Evolutionary conservation across 2,888 invertebrate species (phyloP).

Genomic region (Exephanes ischioxanthus): DNA sequence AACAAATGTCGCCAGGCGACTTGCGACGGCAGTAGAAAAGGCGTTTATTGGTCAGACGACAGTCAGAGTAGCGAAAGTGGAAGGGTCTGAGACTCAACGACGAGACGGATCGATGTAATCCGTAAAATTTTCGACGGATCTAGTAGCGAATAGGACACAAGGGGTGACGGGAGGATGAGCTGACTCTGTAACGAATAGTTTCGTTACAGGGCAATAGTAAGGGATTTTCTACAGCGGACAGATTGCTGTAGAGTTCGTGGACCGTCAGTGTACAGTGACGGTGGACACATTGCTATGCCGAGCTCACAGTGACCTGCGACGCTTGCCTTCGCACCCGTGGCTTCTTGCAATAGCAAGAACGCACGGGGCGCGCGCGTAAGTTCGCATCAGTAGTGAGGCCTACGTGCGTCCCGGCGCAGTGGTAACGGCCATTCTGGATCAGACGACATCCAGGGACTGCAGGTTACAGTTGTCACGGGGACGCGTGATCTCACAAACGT

Average conservation of each 20-base stretch:
- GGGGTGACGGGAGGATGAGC: background rate
- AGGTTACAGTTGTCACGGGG: background rate
- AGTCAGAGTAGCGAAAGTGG: background rate
- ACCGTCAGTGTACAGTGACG: conserved; percentile 22
- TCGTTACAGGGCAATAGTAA: background rate
- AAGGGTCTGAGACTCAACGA: background rate
- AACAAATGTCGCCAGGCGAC: background rate
- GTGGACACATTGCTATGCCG: conserved; percentile 19
- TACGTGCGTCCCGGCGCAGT: background rate
- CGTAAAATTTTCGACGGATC: background rate
- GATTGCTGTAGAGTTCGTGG: conserved; percentile 7
- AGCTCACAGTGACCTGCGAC: background rate
- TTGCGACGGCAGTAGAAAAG: background rate
- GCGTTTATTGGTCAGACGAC: background rate
- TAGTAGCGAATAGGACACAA: background rate
- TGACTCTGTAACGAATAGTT: background rate
- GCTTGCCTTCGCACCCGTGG: background rate
- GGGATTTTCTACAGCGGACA: background rate
- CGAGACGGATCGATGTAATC: background rate
- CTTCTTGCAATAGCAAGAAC: background rate
- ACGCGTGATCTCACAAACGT: background rate
- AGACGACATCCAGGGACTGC: background rate
- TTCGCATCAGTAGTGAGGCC: conserved; percentile 15
- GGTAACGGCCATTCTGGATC: conserved; percentile 19
- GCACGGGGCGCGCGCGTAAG: background rate